A percentile compares a stretch with the other conserved stretches of the same genome.
Evolutionary conservation across 2,797 vertebrate species (phyloP).

Genomic region (Tokudaia tokunoshimensis): DNA sequence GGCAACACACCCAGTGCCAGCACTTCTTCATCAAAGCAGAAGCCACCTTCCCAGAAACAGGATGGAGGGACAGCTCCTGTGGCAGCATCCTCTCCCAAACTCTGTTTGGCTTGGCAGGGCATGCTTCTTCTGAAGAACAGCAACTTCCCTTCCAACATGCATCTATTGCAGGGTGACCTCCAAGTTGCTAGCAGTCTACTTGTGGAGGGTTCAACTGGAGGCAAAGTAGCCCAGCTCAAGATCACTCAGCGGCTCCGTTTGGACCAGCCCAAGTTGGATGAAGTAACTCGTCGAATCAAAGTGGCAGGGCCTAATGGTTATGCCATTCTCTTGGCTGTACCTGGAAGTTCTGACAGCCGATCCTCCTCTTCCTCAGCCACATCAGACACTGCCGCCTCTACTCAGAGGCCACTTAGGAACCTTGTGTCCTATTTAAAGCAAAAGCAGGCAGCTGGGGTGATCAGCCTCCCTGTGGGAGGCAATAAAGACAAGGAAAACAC

Average conservation of each 20-base stretch:
- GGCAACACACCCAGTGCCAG: conserved; percentile 86
- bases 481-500: conserved; percentile 99
- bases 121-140: conserved; percentile 99
- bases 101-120: conserved; percentile 97
- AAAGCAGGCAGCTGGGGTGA: conserved; percentile 99
- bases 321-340: conserved; percentile 96
- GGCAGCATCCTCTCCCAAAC: conserved; percentile 91
- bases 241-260: conserved; percentile 99
- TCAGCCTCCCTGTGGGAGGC: conserved; percentile 98
- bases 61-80: conserved; percentile 83
- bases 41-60: conserved; percentile 87
- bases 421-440: conserved; percentile 99
- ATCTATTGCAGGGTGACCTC: conserved; percentile 97
- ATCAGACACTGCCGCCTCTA: conserved; percentile 92
- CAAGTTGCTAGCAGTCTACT: conserved; percentile 95
- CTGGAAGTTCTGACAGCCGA: conserved; percentile 92
- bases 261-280: conserved; percentile 99
- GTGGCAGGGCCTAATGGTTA: conserved; percentile 97
- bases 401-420: conserved; percentile 98
- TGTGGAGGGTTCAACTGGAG: conserved; percentile 93
- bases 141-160: conserved; percentile 99
- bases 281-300: conserved; percentile 99
- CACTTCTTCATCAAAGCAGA: conserved; percentile 79
- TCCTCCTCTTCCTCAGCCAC: conserved; percentile 88
- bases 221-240: conserved; percentile 97